phyloP scores from a whole-genome alignment of 2,797 vertebrate genomes.

The Sebastes itinus region DNA sequence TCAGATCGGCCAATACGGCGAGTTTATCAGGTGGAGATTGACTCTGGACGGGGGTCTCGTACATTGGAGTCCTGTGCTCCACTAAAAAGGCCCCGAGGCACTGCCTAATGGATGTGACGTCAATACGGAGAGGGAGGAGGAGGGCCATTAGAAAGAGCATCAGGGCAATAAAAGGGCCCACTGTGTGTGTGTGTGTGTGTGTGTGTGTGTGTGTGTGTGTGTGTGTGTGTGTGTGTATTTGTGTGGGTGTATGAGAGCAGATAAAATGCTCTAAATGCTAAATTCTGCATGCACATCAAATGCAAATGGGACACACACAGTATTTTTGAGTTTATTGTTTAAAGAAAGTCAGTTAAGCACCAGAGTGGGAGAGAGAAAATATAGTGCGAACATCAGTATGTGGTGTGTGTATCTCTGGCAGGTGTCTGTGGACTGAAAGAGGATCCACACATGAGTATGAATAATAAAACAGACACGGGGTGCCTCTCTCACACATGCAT shows the following conservation, averaged over 20 bases:
- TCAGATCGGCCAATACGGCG: constrained; percentile 54
- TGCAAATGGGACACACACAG: not conserved
- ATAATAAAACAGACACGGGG: constrained; percentile 74
- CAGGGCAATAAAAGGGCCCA: constrained; percentile 60
- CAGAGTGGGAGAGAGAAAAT: constrained; percentile 10
- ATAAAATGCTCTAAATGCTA: constrained; percentile 19
- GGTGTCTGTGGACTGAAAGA: constrained; percentile 75
- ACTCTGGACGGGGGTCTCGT: constrained; percentile 58
- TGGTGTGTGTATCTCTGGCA: constrained; percentile 52
- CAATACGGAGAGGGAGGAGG: constrained; percentile 58
- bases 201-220: constrained; percentile 9
- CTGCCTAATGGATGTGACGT: constrained; percentile 76
- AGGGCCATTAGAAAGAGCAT: constrained; percentile 69
- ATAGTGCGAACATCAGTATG: constrained; percentile 38
- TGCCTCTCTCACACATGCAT: constrained; percentile 40
- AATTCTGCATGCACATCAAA: not conserved
- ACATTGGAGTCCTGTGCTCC: constrained; percentile 43
- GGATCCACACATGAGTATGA: constrained; percentile 75
- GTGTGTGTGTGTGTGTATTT: constrained; percentile 6
- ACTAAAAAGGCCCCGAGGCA: constrained; percentile 75
- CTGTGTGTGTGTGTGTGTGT: constrained; percentile 10
- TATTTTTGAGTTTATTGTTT: constrained; percentile 22
- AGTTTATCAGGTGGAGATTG: constrained; percentile 74
- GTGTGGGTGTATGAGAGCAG: constrained; percentile 2
- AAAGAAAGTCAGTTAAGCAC: constrained; percentile 6